Percentiles rank a stretch among this genome's conserved stretches.
phyloP scores from a whole-genome alignment of 2,888 invertebrate genomes.

The Agrilus cyanescens region DNA sequence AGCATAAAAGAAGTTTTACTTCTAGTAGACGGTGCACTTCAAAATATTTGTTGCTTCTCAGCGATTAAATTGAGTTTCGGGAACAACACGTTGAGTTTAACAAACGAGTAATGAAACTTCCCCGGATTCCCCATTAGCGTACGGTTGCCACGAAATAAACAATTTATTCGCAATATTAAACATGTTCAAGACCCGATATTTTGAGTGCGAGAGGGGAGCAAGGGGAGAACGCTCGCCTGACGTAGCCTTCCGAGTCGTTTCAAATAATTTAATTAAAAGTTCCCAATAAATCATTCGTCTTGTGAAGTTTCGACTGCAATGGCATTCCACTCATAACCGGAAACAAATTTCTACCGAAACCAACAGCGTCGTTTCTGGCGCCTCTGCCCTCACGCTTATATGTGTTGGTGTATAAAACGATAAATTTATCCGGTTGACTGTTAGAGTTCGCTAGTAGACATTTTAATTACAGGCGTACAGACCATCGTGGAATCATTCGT shows the following conservation, averaged over 20 bases:
- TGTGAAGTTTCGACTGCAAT: conserved; percentile 27
- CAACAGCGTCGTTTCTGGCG: conserved; percentile 16
- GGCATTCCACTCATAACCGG: conserved; percentile 23
- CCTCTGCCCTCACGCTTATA: too few relatives aligned
- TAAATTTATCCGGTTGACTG: conserved; percentile 33
- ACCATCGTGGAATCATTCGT: conserved; percentile 18
- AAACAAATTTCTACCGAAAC: conserved; percentile 33
- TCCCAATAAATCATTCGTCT: conserved; percentile 22
- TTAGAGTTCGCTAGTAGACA: conserved; percentile 30
- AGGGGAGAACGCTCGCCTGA: neutral
- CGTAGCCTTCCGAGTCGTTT: conserved; percentile 4
- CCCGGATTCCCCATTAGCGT: too few relatives aligned
- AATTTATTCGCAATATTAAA: too few relatives aligned
- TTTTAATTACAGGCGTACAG: conserved; percentile 33
- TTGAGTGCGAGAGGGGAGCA: neutral
- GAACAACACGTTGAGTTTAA: too few relatives aligned
- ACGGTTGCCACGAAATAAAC: neutral
- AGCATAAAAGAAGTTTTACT: too few relatives aligned
- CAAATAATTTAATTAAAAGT: conserved; percentile 18
- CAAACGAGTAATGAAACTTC: too few relatives aligned
- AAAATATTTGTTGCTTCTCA: too few relatives aligned
- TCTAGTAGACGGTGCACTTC: too few relatives aligned
- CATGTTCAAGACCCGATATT: too few relatives aligned
- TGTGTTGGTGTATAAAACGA: conserved; percentile 15
- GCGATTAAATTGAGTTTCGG: too few relatives aligned